Evolutionary conservation across 2,888 invertebrate genomes (phyloP).

Genomic region (Cheilosia soror): DNA sequence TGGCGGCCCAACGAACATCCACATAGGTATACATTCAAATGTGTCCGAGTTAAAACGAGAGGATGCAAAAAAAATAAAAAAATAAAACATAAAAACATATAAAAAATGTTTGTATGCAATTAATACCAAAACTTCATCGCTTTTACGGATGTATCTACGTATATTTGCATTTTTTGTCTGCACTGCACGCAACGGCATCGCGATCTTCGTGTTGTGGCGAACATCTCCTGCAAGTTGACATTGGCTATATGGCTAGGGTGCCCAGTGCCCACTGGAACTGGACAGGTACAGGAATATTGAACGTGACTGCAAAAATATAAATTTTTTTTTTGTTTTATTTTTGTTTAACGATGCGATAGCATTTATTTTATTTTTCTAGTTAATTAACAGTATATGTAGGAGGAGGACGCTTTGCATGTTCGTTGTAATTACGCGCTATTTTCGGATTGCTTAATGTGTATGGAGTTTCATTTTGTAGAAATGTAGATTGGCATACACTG

Average conservation of each 20-base stretch:
- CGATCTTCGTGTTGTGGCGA: conserved; percentile 1
- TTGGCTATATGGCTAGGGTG: background rate
- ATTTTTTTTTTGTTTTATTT: background rate
- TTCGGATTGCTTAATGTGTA: too few species aligned
- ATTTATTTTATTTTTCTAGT: conserved; percentile 7
- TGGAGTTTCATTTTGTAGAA: too few species aligned
- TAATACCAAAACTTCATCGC: background rate
- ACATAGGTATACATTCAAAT: too few species aligned
- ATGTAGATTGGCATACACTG: too few species aligned
- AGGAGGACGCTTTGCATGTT: background rate
- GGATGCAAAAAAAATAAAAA: background rate
- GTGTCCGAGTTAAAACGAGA: too few species aligned
- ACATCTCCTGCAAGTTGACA: background rate
- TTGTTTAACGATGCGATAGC: background rate
- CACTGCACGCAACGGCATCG: conserved; percentile 1
- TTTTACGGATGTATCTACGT: background rate
- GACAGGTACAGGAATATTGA: too few species aligned
- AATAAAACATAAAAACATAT: background rate
- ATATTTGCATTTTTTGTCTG: background rate
- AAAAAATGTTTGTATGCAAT: conserved; percentile 4
- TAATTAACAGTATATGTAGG: conserved; percentile 1
- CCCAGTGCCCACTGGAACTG: too few species aligned
- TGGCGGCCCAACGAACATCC: background rate
- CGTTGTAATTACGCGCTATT: too few species aligned
- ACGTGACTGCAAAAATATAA: too few species aligned